phyloP scores from a whole-genome alignment of 2,888 invertebrate genomes.

The Melikaiella ostensackeni region DNA sequence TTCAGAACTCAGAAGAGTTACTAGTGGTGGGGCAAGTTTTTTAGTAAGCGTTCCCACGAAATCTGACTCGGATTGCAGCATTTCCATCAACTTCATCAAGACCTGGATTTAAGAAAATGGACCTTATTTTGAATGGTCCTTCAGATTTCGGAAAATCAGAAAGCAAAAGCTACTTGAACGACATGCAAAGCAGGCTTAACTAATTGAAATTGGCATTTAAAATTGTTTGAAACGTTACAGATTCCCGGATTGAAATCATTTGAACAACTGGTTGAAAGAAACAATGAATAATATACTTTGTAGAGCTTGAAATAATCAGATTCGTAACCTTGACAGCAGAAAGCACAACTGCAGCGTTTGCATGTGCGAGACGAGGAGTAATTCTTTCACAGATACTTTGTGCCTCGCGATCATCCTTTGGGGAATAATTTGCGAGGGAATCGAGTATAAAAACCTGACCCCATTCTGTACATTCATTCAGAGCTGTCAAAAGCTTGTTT shows the following conservation, averaged over 20 bases:
- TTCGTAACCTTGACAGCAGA: conserved; percentile 94
- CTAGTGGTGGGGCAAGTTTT: conserved; percentile 98
- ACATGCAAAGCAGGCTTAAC: not conserved
- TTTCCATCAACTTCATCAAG: conserved; percentile 98
- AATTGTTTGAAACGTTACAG: not conserved
- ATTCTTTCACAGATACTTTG: conserved; percentile 99
- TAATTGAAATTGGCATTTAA: not conserved
- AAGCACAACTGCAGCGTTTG: conserved; percentile 98
- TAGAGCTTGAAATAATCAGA: not conserved
- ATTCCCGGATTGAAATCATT: not conserved
- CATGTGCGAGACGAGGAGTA: conserved; percentile 97
- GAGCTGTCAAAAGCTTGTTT: conserved; percentile 97
- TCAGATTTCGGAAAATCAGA: not conserved
- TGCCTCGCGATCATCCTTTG: conserved; percentile 97
- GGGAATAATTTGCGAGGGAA: conserved; percentile 97
- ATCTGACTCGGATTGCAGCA: conserved; percentile 95
- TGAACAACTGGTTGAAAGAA: not conserved
- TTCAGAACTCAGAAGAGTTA: conserved; percentile 97
- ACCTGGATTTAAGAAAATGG: conserved; percentile 77
- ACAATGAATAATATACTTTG: not conserved
- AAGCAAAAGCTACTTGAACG: not conserved
- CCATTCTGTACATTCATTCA: conserved; percentile 99
- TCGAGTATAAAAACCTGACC: conserved; percentile 99
- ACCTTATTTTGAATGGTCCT: not conserved
- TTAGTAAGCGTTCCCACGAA: conserved; percentile 96